phyloP scores from a whole-genome alignment of 2,797 vertebrate species.

The Pseudochirops cupreus region DNA sequence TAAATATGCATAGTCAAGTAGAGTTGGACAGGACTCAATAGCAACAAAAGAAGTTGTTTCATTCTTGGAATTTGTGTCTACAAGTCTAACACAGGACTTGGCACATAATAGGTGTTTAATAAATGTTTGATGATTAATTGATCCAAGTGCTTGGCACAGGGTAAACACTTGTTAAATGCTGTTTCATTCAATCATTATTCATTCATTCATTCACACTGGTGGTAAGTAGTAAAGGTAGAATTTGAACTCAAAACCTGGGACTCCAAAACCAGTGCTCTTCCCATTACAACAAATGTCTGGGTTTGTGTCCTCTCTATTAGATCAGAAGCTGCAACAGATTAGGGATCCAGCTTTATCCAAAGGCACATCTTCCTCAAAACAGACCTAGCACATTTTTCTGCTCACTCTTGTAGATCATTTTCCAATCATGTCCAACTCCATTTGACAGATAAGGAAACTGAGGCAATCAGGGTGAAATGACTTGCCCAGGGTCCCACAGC shows the following conservation, averaged over 20 bases:
- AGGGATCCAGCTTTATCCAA: neutral
- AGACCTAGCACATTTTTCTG: neutral
- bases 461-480: neutral
- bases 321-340: neutral
- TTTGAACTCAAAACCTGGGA: neutral
- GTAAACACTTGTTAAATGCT: neutral
- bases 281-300: neutral
- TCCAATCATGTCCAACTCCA: neutral
- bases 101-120: neutral
- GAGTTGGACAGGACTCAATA: neutral
- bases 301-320: neutral
- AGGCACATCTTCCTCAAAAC: neutral
- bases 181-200: neutral
- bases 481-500: neutral
- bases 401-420: neutral
- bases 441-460: neutral
- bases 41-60: slow-evolving; percentile 14
- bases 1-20: neutral
- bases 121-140: neutral
- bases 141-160: neutral
- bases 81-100: slow-evolving; percentile 2
- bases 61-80: neutral
- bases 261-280: neutral
- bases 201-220: neutral
- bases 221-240: neutral